A percentile compares a stretch with the other conserved stretches of the same genome.
Evolutionary conservation across 2,113 vertebrate genomes (phyloP).

Genomic region (Brienomyrus longianalis): DNA sequence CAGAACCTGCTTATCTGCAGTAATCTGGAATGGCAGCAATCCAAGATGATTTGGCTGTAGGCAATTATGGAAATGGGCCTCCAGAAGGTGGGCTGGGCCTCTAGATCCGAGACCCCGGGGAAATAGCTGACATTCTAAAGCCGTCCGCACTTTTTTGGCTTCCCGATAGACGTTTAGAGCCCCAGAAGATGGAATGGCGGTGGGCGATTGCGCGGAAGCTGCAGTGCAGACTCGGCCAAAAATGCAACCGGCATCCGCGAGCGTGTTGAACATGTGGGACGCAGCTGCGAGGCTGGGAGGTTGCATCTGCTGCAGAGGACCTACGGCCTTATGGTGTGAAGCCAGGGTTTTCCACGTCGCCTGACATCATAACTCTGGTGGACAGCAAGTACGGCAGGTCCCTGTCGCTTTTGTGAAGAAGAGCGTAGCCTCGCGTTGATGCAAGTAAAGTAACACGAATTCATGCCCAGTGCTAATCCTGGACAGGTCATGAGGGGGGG

Average conservation of each 20-base stretch:
- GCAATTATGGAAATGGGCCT: conserved; percentile 63
- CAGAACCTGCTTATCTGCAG: conserved; percentile 54
- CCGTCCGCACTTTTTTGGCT: background rate
- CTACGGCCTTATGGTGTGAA: background rate
- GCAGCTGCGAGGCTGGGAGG: conserved; percentile 57
- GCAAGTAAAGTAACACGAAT: conserved; percentile 29
- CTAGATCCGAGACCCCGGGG: background rate
- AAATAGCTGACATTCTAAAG: conserved; percentile 3
- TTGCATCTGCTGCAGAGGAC: conserved; percentile 52
- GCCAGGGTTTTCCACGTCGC: background rate
- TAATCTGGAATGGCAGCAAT: conserved; percentile 59
- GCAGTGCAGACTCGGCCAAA: conserved; percentile 23
- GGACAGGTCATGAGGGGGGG: background rate
- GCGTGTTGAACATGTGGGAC: conserved; percentile 56
- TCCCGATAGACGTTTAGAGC: background rate
- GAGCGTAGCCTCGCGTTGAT: background rate
- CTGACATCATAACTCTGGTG: background rate
- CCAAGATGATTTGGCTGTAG: conserved; percentile 61
- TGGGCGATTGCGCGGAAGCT: background rate
- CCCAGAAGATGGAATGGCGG: background rate
- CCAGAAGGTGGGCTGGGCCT: conserved; percentile 30
- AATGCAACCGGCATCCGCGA: conserved; percentile 38
- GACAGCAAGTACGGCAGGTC: background rate
- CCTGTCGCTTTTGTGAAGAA: background rate
- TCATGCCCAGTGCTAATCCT: background rate